Evolutionary conservation across 2,888 invertebrate genomes (phyloP).

Genomic region (Raillietiella orientalis): DNA sequence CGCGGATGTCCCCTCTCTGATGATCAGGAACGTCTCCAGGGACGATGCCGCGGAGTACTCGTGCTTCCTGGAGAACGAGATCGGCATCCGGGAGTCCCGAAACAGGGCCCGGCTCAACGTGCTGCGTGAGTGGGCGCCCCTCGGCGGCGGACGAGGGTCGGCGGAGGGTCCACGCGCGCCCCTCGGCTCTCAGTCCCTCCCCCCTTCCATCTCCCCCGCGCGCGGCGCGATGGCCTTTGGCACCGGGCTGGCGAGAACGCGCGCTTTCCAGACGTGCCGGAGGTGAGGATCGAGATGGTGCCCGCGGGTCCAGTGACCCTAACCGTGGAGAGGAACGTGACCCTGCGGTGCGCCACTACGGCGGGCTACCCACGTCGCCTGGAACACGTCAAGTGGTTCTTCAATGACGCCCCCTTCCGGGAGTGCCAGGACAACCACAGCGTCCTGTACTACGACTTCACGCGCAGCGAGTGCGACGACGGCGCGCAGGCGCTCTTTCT

Average conservation of each 20-base stretch:
- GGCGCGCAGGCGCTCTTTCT: slow-evolving; percentile 55
- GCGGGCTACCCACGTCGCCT: slow-evolving; percentile 35
- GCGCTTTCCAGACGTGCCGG: slow-evolving; percentile 31
- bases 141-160: too few species aligned
- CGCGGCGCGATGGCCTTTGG: too few species aligned
- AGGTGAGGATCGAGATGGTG: slow-evolving; percentile 35
- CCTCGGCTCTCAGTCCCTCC: too few species aligned
- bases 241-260: background rate
- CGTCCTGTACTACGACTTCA: slow-evolving; percentile 1
- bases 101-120: slow-evolving; percentile 40
- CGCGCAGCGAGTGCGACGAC: slow-evolving; percentile 31
- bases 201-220: too few species aligned
- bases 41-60: slow-evolving; percentile 54
- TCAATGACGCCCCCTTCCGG: slow-evolving; percentile 44
- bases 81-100: slow-evolving; percentile 39
- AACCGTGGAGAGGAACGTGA: slow-evolving; percentile 40
- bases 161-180: too few species aligned
- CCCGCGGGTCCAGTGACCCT: slow-evolving; percentile 42
- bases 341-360: slow-evolving; percentile 40
- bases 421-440: slow-evolving; percentile 26
- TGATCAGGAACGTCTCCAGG: slow-evolving; percentile 36
- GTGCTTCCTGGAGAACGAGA: slow-evolving; percentile 42
- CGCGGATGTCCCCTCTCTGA: slow-evolving; percentile 34
- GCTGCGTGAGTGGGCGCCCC: slow-evolving; percentile 49
- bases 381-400: slow-evolving; percentile 53